Percentiles rank a stretch among this genome's conserved stretches.
phyloP scores from a whole-genome alignment of 2,888 invertebrate species.

The Tetrapedia diversipes region DNA sequence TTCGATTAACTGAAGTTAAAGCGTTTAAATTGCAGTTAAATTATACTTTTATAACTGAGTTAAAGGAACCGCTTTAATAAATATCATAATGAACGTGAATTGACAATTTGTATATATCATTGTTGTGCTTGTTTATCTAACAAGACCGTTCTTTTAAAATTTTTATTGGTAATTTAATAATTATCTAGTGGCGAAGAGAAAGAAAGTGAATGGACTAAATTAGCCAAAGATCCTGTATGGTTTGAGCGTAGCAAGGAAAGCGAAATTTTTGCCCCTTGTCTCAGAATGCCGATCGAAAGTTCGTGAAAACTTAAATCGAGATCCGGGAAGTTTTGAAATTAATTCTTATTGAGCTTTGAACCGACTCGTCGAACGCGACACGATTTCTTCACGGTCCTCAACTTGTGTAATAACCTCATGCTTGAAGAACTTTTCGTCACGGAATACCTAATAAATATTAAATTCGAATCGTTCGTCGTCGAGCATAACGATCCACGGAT shows the following conservation, averaged over 20 bases:
- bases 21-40: too few species aligned
- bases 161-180: neutral
- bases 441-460: constrained; percentile 69
- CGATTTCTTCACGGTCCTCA: constrained; percentile 63
- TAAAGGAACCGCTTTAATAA: too few species aligned
- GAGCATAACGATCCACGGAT: constrained; percentile 60
- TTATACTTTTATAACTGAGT: too few species aligned
- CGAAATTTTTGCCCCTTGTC: constrained; percentile 38
- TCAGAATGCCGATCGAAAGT: constrained; percentile 61
- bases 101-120: too few species aligned
- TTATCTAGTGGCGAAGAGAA: neutral
- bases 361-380: constrained; percentile 66
- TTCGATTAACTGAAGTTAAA: too few species aligned
- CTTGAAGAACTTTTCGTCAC: constrained; percentile 57
- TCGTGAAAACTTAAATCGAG: constrained; percentile 70
- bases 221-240: constrained; percentile 35
- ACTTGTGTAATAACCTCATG: constrained; percentile 68
- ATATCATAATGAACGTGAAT: too few species aligned
- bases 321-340: constrained; percentile 73
- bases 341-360: constrained; percentile 75
- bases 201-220: constrained; percentile 40
- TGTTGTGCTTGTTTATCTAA: too few species aligned
- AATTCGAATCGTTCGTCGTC: constrained; percentile 56
- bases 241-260: constrained; percentile 37
- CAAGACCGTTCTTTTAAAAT: too few species aligned